A percentile compares a stretch with the other conserved stretches of the same genome.
These are phyloP conservation scores for Rhinoptilus africanus DNA, from an alignment of 2,113 vertebrate genomes.

Conservation along the genomic window DNA sequence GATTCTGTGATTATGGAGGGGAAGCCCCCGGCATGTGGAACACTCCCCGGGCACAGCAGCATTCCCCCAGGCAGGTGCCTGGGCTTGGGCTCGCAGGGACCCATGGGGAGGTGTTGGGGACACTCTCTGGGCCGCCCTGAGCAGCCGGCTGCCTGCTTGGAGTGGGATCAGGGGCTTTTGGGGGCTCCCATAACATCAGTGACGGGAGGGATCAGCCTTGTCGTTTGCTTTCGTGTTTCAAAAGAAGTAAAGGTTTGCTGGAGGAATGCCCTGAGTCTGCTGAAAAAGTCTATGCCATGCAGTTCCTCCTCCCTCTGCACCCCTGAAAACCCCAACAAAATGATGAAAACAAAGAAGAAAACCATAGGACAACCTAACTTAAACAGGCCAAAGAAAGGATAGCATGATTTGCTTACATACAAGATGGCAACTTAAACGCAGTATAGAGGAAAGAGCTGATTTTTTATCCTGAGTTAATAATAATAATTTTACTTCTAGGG, in stretches of 20 bases:
- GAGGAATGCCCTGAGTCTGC: background rate
- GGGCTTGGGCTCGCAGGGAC: too few relatives aligned
- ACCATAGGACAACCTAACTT: background rate
- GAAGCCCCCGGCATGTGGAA: background rate
- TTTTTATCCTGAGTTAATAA: background rate
- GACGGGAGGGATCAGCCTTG: rapidly evolving
- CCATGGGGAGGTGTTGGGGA: background rate
- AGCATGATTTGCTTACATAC: background rate
- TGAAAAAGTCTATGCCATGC: background rate
- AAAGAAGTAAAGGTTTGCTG: rapidly evolving
- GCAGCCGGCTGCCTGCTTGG: rapidly evolving
- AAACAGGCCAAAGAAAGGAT: background rate
- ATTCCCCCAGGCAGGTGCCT: background rate
- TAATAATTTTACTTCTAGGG: background rate
- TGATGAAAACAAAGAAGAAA: background rate
- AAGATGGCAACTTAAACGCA: background rate
- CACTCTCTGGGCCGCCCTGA: too few relatives aligned
- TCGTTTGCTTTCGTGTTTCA: rapidly evolving
- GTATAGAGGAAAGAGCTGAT: background rate
- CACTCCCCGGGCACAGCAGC: background rate
- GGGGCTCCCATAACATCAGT: rapidly evolving
- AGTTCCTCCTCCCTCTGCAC: background rate
- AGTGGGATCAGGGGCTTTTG: rapidly evolving
- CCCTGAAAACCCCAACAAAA: background rate
- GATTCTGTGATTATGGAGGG: too few relatives aligned